Percentiles rank a stretch among this genome's conserved stretches.
Evolutionary conservation across 2,113 vertebrate genomes (phyloP).

Genomic region (Campylomormyrus numenius): DNA sequence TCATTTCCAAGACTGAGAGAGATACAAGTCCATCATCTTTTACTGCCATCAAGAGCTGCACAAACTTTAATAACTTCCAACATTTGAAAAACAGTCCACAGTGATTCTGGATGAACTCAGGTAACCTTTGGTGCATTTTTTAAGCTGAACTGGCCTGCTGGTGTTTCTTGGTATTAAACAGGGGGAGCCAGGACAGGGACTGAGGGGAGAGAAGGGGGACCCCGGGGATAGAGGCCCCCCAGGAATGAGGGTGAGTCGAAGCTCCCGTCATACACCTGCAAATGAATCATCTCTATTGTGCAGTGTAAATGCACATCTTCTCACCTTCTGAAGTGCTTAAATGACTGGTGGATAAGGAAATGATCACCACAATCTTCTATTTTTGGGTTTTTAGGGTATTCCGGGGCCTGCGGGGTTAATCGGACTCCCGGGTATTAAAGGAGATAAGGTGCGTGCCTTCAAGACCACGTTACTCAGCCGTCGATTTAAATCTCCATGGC

Average conservation of each 20-base stretch:
- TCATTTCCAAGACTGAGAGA: neutral
- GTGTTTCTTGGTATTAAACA: constrained; percentile 3
- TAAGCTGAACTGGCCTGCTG: neutral
- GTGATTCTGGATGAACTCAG: neutral
- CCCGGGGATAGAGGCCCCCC: constrained; percentile 26
- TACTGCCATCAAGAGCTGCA: neutral
- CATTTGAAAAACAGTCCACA: neutral
- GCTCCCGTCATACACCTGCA: neutral
- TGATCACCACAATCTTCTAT: neutral
- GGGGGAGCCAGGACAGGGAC: constrained; percentile 35
- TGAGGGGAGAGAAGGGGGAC: constrained; percentile 36
- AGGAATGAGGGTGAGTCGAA: constrained; percentile 28
- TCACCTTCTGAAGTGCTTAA: neutral
- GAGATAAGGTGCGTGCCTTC: constrained; percentile 31
- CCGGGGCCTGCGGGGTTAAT: constrained; percentile 32
- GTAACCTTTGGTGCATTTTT: neutral
- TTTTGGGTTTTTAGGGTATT: constrained; percentile 17
- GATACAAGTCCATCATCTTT: neutral
- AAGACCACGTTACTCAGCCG: neutral
- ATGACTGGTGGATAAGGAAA: neutral
- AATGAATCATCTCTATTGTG: neutral
- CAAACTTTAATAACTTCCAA: neutral
- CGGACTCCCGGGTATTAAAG: constrained; percentile 40
- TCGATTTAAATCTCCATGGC: neutral
- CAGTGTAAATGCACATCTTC: neutral